Evolutionary conservation across 2,113 vertebrate genomes (phyloP).

Genomic region (Hippocampus mohnikei): DNA sequence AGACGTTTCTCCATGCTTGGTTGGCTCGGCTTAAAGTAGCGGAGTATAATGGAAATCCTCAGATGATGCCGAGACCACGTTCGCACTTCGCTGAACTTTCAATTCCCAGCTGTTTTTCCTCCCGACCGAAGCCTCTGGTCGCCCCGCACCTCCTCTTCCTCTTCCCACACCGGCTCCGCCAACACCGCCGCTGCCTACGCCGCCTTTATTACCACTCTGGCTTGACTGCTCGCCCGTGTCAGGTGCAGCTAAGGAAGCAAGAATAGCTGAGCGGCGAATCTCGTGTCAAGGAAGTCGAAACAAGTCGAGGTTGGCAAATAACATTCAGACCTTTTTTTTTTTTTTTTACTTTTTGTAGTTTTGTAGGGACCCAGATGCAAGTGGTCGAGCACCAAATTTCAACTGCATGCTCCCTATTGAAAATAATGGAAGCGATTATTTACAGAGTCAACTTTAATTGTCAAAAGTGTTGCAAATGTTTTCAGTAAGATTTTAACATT

Average conservation of each 20-base stretch:
- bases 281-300: slow-evolving; percentile 6
- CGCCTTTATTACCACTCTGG: slow-evolving; percentile 35
- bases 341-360: not conserved
- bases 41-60: slow-evolving; percentile 63
- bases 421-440: not conserved
- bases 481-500: not conserved
- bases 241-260: slow-evolving; percentile 38
- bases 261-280: slow-evolving; percentile 27
- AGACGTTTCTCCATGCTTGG: slow-evolving; percentile 54
- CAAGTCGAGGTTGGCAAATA: not conserved
- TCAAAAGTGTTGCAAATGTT: no score
- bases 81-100: slow-evolving; percentile 48
- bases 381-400: no score
- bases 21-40: slow-evolving; percentile 57
- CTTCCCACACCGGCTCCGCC: slow-evolving; percentile 16
- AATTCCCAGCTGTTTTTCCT: slow-evolving; percentile 49
- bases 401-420: no score
- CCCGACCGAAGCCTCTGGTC: slow-evolving; percentile 16
- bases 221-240: slow-evolving; percentile 45
- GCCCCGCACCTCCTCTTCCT: slow-evolving; percentile 26
- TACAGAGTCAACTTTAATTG: no score
- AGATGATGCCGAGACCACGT: slow-evolving; percentile 48
- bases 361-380: not conserved
- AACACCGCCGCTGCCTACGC: not conserved
- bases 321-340: not conserved